Conservation (phyloP, 2,888 invertebrate genomes). For the Caenorhabditis plicata region DNA sequence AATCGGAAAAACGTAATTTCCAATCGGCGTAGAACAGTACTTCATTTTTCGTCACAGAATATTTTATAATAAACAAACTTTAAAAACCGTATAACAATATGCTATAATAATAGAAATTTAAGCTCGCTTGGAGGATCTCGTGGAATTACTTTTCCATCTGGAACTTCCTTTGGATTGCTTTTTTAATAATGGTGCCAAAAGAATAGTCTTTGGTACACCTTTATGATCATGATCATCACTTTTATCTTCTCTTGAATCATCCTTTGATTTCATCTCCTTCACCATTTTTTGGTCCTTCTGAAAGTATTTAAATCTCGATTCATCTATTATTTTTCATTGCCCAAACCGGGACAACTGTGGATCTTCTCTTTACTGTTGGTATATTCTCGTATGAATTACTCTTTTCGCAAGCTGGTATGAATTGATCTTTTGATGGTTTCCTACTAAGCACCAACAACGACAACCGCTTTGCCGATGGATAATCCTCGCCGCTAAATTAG, state of each 20-base stretch:
- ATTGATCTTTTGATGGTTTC: conserved; percentile 7
- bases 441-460: conserved; percentile 3
- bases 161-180: no score
- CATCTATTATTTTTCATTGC: not conserved
- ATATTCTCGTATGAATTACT: conserved; percentile 29
- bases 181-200: no score
- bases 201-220: no score
- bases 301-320: not conserved
- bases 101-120: no score
- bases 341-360: conserved; percentile 18
- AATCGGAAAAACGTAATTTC: no score
- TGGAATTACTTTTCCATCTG: no score
- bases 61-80: no score
- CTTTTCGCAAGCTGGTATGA: conserved; percentile 30
- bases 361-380: conserved; percentile 11
- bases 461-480: conserved; percentile 6
- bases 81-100: no score
- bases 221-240: no score
- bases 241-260: conserved; percentile 16
- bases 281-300: conserved; percentile 32
- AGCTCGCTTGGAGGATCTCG: no score
- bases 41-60: no score
- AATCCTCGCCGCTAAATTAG: conserved; percentile 13
- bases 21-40: no score
- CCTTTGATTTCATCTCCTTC: conserved; percentile 19